These are phyloP conservation scores for Dascillus cervinus DNA, from an alignment of 2,888 invertebrate genomes.

Conservation along the genomic window DNA sequence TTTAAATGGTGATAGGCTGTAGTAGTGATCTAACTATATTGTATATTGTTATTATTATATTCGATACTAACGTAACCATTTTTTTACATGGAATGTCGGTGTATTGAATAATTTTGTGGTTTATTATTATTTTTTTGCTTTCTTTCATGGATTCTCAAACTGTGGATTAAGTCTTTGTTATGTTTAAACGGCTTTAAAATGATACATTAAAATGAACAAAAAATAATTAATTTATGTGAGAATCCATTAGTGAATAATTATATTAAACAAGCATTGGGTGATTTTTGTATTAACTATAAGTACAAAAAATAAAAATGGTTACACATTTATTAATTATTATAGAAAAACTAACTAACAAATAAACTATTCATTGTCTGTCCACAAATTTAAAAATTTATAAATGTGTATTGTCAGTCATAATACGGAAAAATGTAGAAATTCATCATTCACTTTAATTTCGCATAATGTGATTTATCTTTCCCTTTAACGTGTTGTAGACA, in stretches of 20 bases:
- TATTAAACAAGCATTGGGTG: constrained; percentile 22
- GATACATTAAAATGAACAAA: neutral
- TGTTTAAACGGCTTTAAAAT: neutral
- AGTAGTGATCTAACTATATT: constrained; percentile 27
- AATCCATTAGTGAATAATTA: constrained; percentile 15
- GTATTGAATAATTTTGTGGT: constrained; percentile 17
- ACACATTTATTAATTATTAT: constrained; percentile 20
- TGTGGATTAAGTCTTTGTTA: neutral
- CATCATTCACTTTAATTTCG: too few species aligned
- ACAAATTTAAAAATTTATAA: constrained; percentile 18
- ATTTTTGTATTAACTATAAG: constrained; percentile 25
- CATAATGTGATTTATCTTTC: too few species aligned
- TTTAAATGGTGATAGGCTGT: constrained; percentile 39
- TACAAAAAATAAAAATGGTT: constrained; percentile 25
- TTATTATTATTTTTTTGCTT: constrained; percentile 8
- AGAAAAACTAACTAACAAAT: constrained; percentile 24
- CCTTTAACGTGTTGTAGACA: too few species aligned
- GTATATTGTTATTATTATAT: constrained; percentile 27
- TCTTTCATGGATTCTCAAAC: constrained; percentile 7
- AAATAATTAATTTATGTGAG: constrained; percentile 4
- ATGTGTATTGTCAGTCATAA: constrained; percentile 12
- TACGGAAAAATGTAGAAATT: too few species aligned
- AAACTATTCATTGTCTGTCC: too few species aligned
- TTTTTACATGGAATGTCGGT: constrained; percentile 33
- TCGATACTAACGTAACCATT: constrained; percentile 33